These are phyloP conservation scores for Xenopus borealis DNA, from an alignment of 2,113 vertebrate species.

Conservation along the genomic window DNA sequence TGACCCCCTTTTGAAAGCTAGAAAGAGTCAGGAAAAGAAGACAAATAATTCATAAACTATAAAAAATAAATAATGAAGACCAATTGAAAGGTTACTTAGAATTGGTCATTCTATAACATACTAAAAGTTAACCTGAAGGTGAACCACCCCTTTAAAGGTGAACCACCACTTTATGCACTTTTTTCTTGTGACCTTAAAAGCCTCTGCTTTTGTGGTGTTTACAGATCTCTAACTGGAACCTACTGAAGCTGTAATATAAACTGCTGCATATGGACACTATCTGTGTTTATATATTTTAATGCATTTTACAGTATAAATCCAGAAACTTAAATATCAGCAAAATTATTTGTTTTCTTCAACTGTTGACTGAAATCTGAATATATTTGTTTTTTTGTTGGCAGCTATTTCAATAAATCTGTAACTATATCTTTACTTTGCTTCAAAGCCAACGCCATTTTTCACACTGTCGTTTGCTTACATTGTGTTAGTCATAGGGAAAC, in stretches of 20 bases:
- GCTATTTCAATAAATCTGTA: not conserved
- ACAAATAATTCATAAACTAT: no score
- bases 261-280: not conserved
- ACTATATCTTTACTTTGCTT: no score
- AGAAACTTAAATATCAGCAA: not conserved
- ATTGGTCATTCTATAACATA: no score
- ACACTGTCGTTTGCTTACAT: no score
- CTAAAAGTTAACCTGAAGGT: no score
- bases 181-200: slow-evolving; percentile 2
- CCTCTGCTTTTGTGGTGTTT: not conserved
- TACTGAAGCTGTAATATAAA: not conserved
- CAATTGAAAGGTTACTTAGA: no score
- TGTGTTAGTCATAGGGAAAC: no score
- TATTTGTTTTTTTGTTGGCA: not conserved
- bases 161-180: not conserved
- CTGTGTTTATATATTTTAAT: slow-evolving; percentile 1
- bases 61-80: no score
- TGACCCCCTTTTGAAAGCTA: no score
- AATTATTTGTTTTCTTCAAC: not conserved
- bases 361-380: not conserved
- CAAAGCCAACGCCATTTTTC: no score
- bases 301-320: not conserved
- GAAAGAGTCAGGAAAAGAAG: no score
- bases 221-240: not conserved
- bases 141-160: no score